phyloP scores from a whole-genome alignment of 2,888 invertebrate genomes.

The Argyresthia albistria region DNA sequence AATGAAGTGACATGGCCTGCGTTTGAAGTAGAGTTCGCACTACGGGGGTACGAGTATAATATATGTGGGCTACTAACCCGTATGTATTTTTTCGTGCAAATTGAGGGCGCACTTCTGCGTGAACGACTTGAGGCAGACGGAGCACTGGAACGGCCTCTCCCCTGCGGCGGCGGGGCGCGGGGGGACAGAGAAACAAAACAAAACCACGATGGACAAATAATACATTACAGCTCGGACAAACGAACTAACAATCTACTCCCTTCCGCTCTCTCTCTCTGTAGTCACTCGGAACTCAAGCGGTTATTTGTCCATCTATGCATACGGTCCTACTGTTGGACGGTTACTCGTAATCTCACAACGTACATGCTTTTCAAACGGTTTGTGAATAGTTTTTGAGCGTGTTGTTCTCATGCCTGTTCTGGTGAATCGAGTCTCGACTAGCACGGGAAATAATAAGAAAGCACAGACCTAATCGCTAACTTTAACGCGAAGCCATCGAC shows the following conservation, averaged over 20 bases:
- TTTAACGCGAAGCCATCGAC: slow-evolving; percentile 7
- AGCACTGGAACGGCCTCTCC: slow-evolving; percentile 75
- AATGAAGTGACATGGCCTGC: slow-evolving; percentile 25
- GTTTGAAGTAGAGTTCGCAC: neutral
- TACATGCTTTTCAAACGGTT: slow-evolving; percentile 64
- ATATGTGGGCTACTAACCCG: slow-evolving; percentile 74
- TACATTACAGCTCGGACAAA: slow-evolving; percentile 21
- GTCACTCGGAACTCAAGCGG: neutral
- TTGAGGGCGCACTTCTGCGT: slow-evolving; percentile 76
- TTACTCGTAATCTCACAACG: slow-evolving; percentile 58
- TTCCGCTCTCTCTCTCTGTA: slow-evolving; percentile 6
- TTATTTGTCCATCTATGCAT: slow-evolving; percentile 64
- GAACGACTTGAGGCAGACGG: slow-evolving; percentile 76
- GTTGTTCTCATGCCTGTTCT: slow-evolving; percentile 36
- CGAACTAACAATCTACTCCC: too few species aligned
- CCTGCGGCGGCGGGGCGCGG: slow-evolving; percentile 56
- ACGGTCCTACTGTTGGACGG: slow-evolving; percentile 54
- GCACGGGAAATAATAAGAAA: slow-evolving; percentile 14
- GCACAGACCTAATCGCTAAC: slow-evolving; percentile 45
- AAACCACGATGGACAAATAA: slow-evolving; percentile 72
- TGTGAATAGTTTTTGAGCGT: slow-evolving; percentile 74
- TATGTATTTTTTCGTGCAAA: slow-evolving; percentile 76
- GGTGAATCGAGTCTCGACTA: slow-evolving; percentile 3
- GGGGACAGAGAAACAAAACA: slow-evolving; percentile 71
- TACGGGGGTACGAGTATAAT: slow-evolving; percentile 46